A percentile compares a stretch with the other conserved stretches of the same genome.
These are phyloP conservation scores for Romanogobio albipinnatus DNA, from an alignment of 2,113 vertebrate genomes.

Conservation along the genomic window DNA sequence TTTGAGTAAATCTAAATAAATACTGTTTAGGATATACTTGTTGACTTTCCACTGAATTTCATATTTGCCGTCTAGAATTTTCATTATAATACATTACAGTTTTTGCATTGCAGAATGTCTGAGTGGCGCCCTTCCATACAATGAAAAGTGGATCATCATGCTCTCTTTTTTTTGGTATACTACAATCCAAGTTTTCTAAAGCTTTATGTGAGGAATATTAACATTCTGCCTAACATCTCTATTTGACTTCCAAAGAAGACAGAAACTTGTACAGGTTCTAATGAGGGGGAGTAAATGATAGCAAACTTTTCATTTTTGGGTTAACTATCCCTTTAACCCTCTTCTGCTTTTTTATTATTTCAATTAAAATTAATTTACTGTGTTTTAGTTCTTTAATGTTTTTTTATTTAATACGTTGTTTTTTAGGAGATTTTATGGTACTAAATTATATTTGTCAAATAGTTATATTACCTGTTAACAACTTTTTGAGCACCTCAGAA, in stretches of 20 bases:
- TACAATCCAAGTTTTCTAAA: neutral
- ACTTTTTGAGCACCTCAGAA: too few species aligned
- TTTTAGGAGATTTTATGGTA: too few species aligned
- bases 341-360: too few species aligned
- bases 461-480: too few species aligned
- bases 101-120: neutral
- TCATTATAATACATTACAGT: neutral
- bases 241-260: too few species aligned
- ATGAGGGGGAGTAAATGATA: neutral
- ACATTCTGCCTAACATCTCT: too few species aligned
- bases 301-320: neutral
- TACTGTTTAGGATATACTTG: neutral
- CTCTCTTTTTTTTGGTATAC: neutral
- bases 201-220: neutral
- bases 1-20: neutral
- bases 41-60: neutral
- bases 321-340: neutral
- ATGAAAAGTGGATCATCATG: neutral
- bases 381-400: too few species aligned
- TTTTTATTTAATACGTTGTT: too few species aligned
- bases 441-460: too few species aligned
- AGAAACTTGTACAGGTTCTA: neutral
- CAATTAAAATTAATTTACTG: too few species aligned
- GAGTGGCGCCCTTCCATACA: neutral
- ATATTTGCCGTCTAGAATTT: neutral